Percentiles rank a stretch among this genome's conserved stretches.
Conservation (phyloP, 2,888 invertebrate species). For the Mythimna pallens region DNA sequence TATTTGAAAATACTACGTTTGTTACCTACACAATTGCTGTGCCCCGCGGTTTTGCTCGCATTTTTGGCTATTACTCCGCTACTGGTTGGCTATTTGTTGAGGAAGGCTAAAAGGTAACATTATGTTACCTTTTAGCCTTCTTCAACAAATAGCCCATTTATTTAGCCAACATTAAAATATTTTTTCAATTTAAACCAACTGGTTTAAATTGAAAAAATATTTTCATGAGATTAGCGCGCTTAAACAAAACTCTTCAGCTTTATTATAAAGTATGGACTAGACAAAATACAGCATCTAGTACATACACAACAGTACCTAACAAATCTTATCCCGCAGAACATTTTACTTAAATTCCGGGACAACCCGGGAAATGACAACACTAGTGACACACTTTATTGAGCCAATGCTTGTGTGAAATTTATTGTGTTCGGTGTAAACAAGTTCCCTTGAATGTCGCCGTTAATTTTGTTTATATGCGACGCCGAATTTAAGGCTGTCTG, state of each 20-base stretch:
- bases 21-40: too few relatives aligned
- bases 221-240: too few relatives aligned
- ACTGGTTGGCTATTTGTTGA: too few relatives aligned
- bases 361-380: slow-evolving; percentile 56
- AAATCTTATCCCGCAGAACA: slow-evolving; percentile 27
- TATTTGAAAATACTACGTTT: not conserved
- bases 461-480: slow-evolving; percentile 61
- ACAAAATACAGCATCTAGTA: not conserved
- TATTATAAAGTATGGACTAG: not conserved
- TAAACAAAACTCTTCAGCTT: too few relatives aligned
- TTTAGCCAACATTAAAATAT: too few relatives aligned
- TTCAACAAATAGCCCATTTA: too few relatives aligned
- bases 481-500: slow-evolving; percentile 42
- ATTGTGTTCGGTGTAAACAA: slow-evolving; percentile 65
- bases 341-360: slow-evolving; percentile 41
- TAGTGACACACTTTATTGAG: slow-evolving; percentile 60
- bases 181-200: too few relatives aligned
- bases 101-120: too few relatives aligned
- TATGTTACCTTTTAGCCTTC: too few relatives aligned
- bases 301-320: not conserved
- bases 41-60: too few relatives aligned
- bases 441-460: slow-evolving; percentile 56
- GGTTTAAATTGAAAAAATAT: too few relatives aligned
- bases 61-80: too few relatives aligned
- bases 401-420: slow-evolving; percentile 63